A percentile compares a stretch with the other conserved stretches of the same genome.
Conservation (phyloP, 2,888 invertebrate species). For the Dione vanillae region DNA sequence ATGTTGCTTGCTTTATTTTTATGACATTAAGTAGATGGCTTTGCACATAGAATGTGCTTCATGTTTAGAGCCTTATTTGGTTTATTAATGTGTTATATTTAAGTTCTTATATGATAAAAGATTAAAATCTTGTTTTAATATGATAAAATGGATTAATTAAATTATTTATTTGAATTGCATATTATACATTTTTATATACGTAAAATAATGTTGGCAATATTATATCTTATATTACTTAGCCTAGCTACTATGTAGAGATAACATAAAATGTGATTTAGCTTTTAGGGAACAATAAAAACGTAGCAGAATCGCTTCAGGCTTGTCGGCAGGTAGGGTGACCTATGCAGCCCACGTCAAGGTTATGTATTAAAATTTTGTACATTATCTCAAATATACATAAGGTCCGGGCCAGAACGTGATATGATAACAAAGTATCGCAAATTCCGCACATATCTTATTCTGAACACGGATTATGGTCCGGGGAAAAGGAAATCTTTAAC, state of each 20-base stretch:
- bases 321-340: conserved; percentile 18
- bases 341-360: conserved; percentile 28
- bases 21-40: neutral
- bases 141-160: no score
- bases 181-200: no score
- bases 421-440: conserved; percentile 39
- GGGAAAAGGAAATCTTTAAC: conserved; percentile 39
- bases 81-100: neutral
- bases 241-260: neutral
- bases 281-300: conserved; percentile 10
- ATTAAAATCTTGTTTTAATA: no score
- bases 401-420: conserved; percentile 40
- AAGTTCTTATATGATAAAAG: neutral
- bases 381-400: conserved; percentile 40
- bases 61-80: neutral
- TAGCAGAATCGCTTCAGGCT: neutral
- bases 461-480: conserved; percentile 39
- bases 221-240: neutral
- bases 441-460: conserved; percentile 40
- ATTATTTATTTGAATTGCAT: no score
- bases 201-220: neutral
- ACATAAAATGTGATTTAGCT: conserved; percentile 12
- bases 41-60: neutral
- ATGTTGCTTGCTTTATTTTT: neutral
- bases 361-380: conserved; percentile 37